Conservation (phyloP, 2,113 vertebrate genomes). For the Pimephales promelas region DNA sequence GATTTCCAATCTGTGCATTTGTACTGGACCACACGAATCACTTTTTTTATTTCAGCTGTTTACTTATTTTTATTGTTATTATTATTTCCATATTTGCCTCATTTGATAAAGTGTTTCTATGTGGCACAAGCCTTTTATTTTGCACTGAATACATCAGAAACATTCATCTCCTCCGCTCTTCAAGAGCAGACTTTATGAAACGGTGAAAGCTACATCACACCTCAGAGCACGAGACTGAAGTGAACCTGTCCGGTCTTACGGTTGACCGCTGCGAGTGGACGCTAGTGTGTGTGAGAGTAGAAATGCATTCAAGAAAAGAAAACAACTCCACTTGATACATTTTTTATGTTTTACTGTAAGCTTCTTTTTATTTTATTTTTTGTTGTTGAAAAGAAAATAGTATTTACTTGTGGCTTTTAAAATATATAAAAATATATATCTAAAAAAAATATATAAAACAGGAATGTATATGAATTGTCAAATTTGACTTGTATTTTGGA, state of each 20-base stretch:
- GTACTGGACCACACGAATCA: conserved; percentile 52
- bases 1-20: conserved; percentile 53
- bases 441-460: conserved; percentile 86
- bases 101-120: conserved; percentile 57
- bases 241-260: conserved; percentile 79
- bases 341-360: conserved; percentile 90
- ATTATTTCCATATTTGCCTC: conserved; percentile 71
- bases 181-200: conserved; percentile 77
- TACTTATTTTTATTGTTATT: conserved; percentile 61
- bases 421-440: conserved; percentile 72
- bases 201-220: conserved; percentile 76
- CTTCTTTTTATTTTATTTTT: conserved; percentile 70
- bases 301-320: conserved; percentile 74
- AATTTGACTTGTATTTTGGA: conserved; percentile 93
- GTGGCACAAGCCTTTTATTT: conserved; percentile 81
- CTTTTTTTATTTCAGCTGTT: conserved; percentile 44
- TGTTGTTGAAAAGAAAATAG: conserved; percentile 89
- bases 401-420: conserved; percentile 93
- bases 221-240: conserved; percentile 81
- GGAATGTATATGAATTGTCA: conserved; percentile 96
- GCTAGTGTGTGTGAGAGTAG: conserved; percentile 76
- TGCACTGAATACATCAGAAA: conserved; percentile 83
- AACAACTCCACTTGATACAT: conserved; percentile 89
- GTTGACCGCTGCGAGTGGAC: conserved; percentile 87
- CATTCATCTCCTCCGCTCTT: conserved; percentile 83